Evolutionary conservation across 2,113 vertebrate species (phyloP), one percentile per base, ranked within the genome.

Genomic region (Lipotes vexillifer): DNA sequence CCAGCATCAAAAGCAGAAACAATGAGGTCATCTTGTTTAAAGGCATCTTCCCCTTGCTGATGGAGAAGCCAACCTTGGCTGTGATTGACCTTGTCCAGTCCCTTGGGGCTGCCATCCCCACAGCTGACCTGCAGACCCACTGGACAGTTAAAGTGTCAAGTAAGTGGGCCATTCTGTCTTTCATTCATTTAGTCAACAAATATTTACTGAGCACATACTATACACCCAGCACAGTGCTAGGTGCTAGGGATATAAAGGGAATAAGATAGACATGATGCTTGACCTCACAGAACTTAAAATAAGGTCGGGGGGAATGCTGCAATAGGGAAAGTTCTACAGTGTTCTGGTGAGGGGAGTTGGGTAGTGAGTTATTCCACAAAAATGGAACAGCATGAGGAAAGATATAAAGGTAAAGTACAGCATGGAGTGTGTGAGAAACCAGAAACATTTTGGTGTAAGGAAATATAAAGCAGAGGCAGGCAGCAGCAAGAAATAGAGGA

Each of bases 61-160:
- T 99, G 0, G 98, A 99, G 96, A 98, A 93, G 25, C 98, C 99
- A 36, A 99, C 99, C 2, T 80, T 99, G 95, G 99, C 98, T 27
- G 78, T 99, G 33, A 98, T 99, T 90, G 99, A 99, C 63, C 85
- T 99, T 21, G 83, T 99, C 44, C 98, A 98, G 92, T 98, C 98
- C 5, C 97, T 98, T 11, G 99, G 99, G 55, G 95, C 99, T 7
- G 84, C 98, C 46, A 99, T 99, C 90, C 98, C 99, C 23, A 95
- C 98, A 0, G 96, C 96, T 10, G 99, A 99, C 89, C 98, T 99
- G 88, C 99, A 99, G 97, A 98, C 99, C 20, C 98, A 2, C 44
- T 97, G 74, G 68, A 63, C 44, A 38, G 84, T 74, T 41, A 96
- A 93, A 88, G 94, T 97, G 72, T 97, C 90, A 90, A 72, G 94